phyloP scores from a whole-genome alignment of 2,113 vertebrate genomes.

The Pedetes capensis region DNA sequence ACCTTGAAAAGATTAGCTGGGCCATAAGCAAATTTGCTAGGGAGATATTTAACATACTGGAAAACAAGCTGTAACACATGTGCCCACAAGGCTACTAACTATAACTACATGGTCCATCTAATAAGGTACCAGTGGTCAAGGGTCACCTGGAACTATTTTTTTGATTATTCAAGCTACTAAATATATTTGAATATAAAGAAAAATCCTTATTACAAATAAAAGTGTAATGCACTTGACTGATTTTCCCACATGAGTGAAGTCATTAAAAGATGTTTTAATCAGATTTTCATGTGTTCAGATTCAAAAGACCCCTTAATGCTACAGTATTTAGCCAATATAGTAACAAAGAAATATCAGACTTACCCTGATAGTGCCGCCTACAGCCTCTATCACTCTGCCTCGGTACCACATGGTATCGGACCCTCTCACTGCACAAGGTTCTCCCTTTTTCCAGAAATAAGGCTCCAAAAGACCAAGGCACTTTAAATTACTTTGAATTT shows the following conservation, averaged over 20 bases:
- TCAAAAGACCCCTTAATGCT: not conserved
- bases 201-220: slow-evolving; percentile 33
- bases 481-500: slow-evolving; percentile 89
- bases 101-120: not conserved
- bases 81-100: not conserved
- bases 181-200: not conserved
- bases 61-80: not conserved
- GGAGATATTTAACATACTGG: not conserved
- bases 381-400: slow-evolving; percentile 87
- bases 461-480: slow-evolving; percentile 87
- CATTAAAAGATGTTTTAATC: not conserved
- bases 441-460: slow-evolving; percentile 91
- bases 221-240: not conserved
- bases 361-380: slow-evolving; percentile 87
- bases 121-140: slow-evolving; percentile 12
- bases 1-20: not conserved
- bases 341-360: not conserved
- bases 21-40: not conserved
- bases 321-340: not conserved
- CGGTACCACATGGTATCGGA: slow-evolving; percentile 93
- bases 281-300: slow-evolving; percentile 1
- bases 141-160: not conserved
- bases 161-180: slow-evolving; percentile 9
- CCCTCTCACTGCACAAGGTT: slow-evolving; percentile 91
- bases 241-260: not conserved